Conservation (phyloP, 2,888 invertebrate genomes). For the Melangyna quadrimaculata region DNA sequence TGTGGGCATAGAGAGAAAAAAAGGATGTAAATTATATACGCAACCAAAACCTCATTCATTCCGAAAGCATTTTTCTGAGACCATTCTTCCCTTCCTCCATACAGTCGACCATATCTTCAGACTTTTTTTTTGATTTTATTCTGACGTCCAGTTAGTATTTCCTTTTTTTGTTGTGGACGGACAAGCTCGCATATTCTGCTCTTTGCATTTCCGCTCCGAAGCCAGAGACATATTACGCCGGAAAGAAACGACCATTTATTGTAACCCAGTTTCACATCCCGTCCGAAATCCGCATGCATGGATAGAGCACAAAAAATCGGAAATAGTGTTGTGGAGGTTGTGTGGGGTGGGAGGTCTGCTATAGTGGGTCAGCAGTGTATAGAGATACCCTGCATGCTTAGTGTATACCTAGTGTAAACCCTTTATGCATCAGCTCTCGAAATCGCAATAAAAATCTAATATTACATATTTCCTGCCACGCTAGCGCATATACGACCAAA, state of each 20-base stretch:
- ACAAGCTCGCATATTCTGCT: slow-evolving; percentile 61
- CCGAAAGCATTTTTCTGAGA: slow-evolving; percentile 39
- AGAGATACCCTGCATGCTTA: neutral
- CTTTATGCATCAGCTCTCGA: slow-evolving; percentile 33
- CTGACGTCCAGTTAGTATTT: slow-evolving; percentile 44
- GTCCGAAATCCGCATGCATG: slow-evolving; percentile 46
- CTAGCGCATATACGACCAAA: neutral
- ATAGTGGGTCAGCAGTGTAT: slow-evolving; percentile 34
- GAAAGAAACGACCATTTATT: slow-evolving; percentile 69
- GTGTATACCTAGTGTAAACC: neutral
- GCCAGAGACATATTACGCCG: slow-evolving; percentile 67
- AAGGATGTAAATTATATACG: slow-evolving; percentile 62
- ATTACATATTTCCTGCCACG: slow-evolving; percentile 62
- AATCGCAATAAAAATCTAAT: slow-evolving; percentile 70
- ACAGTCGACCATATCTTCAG: no score
- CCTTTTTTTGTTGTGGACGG: slow-evolving; percentile 54
- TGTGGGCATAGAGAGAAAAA: slow-evolving; percentile 11
- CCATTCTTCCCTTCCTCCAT: neutral
- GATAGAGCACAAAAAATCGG: slow-evolving; percentile 49
- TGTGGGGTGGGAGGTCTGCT: neutral
- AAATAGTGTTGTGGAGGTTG: slow-evolving; percentile 47
- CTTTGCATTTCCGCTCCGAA: slow-evolving; percentile 64
- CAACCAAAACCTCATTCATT: slow-evolving; percentile 52
- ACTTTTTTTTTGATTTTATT: slow-evolving; percentile 36
- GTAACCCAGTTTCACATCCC: slow-evolving; percentile 67